Evolutionary conservation across 2,113 vertebrate genomes (phyloP).

Genomic region (Gymnarchus niloticus): DNA sequence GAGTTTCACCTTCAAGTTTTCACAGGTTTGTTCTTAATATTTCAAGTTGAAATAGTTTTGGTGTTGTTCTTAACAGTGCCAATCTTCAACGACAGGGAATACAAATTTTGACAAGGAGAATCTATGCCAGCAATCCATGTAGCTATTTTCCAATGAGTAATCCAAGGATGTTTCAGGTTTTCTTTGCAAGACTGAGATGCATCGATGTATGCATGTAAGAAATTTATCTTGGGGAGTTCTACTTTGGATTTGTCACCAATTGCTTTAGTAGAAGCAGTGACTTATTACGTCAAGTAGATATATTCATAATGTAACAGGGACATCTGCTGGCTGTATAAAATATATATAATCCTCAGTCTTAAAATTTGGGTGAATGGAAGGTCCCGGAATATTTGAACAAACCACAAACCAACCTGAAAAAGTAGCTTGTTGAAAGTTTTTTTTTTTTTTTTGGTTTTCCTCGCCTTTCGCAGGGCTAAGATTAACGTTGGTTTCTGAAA

Average conservation of each 20-base stretch:
- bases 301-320: constrained; percentile 31
- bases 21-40: not conserved
- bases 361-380: not conserved
- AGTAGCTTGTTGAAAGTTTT: constrained; percentile 9
- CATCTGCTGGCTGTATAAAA: constrained; percentile 26
- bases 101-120: not conserved
- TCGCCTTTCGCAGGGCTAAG: not conserved
- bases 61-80: not conserved
- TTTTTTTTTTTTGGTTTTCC: not conserved
- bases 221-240: not conserved
- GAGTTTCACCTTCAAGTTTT: not conserved
- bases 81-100: not conserved
- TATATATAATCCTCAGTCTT: constrained; percentile 3
- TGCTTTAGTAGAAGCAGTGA: not conserved
- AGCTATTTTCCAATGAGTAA: not conserved
- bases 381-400: constrained; percentile 1
- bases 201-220: not conserved
- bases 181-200: not conserved
- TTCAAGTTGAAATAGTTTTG: too few relatives aligned
- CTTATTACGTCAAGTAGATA: not conserved
- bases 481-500: not conserved
- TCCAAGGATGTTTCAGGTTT: not conserved
- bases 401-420: constrained; percentile 8
- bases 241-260: not conserved
- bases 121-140: not conserved